phyloP scores from a whole-genome alignment of 2,113 vertebrate genomes.

The Perca fluviatilis region DNA sequence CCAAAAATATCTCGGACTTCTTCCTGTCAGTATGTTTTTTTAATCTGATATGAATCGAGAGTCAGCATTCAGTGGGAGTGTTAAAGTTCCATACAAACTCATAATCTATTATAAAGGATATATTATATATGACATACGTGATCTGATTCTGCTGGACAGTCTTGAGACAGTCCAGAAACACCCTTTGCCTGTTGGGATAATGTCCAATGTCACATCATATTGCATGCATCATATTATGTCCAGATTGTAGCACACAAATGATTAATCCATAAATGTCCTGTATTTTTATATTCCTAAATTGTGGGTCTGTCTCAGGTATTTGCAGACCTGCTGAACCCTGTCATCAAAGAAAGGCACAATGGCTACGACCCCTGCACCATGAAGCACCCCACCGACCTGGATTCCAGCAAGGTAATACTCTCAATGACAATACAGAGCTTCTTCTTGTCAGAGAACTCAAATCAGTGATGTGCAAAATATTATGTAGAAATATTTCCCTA shows the following conservation, averaged over 20 bases:
- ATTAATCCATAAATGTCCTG: neutral
- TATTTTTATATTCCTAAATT: neutral
- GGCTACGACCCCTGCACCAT: constrained; percentile 93
- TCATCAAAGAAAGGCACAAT: constrained; percentile 97
- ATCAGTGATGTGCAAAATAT: neutral
- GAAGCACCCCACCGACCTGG: constrained; percentile 94
- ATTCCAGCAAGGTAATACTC: constrained; percentile 89
- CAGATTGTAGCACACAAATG: neutral
- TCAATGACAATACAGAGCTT: neutral
- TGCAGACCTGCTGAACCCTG: constrained; percentile 90
- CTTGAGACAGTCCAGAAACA: neutral
- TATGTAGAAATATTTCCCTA: neutral
- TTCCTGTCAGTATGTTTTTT: neutral
- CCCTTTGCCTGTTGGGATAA: neutral
- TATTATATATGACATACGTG: too few species aligned
- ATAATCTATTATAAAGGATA: too few species aligned
- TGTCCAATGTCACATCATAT: neutral
- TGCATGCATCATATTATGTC: neutral
- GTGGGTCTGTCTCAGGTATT: constrained; percentile 88
- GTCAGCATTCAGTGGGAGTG: neutral
- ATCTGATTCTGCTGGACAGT: neutral
- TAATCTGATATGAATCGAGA: neutral
- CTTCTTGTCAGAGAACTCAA: too few species aligned
- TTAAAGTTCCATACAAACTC: neutral
- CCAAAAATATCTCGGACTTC: constrained; percentile 4